Base-by-base conservation (phyloP, 2,888 invertebrate genomes). In the Tetranychus piercei region DNA sequence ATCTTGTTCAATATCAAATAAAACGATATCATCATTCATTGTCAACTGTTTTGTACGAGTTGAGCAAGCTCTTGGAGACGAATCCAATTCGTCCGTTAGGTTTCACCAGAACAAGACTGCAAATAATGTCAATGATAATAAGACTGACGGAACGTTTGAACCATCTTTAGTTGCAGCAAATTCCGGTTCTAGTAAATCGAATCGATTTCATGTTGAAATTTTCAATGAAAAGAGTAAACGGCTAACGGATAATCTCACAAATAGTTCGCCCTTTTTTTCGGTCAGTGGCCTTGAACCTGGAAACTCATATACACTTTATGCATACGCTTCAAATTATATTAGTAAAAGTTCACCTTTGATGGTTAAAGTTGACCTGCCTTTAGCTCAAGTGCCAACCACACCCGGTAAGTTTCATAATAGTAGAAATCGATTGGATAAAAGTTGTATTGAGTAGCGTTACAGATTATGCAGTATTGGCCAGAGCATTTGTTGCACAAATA, bases 211-310 rank as follows among this genome's bases (percentile, higher is more conserved):
- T 55, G 55, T 15, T 15, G 55, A 55, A 55, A 55, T 55, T 55
- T 55, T 55, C 55, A 55, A 55, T 15, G 55, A 55, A 15, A 55
- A 55, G 2, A 55, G 11, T 55, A 55, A 55, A 55, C 55, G 55
- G 2, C 15, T 55, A 55, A 55, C 55, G 11, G 55, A 55, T 55
- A 55, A 55, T 55, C 34, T 71, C 7, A 71, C 23, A n/a, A 71
- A 71, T 71, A n/a, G 20, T 18, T 23, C 11, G 11, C 44, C 71
- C 7, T 9, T 45, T 43, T 71, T 71, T 43, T 15, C 34, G 9
- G 44, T 71, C 4, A 71, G 71, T 71, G 71, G 71, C 71, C 71
- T 71, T 71, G 15, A 20, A 20, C 71, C 71, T 43, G 44, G 44
- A 34, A 44, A 20, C 20, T n/a, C 71, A 9, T 71, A 71, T n/a